Conservation (phyloP, 64 coral and sea anemone genomes). For the Porites australiensis region DNA sequence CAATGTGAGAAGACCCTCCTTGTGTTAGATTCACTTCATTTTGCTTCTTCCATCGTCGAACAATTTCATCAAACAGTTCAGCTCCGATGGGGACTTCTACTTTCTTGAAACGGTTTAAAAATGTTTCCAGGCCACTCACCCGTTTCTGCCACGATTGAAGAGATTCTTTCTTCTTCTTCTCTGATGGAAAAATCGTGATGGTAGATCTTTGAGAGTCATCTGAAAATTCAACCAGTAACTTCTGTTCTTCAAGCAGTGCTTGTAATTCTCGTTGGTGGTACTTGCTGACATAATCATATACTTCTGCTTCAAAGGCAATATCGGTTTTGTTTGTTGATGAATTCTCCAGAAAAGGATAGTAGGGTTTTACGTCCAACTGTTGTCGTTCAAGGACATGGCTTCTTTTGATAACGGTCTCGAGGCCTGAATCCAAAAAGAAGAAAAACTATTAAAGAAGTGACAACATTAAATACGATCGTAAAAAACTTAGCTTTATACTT, state of each 20-base stretch:
- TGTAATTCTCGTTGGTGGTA: neutral
- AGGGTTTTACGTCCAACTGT: neutral
- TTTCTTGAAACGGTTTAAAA: neutral
- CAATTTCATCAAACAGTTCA: slow-evolving; percentile 34
- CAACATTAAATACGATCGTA: too few relatives aligned
- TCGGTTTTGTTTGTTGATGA: neutral
- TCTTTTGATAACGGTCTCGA: neutral
- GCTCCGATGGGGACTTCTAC: neutral
- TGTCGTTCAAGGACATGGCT: slow-evolving; percentile 1
- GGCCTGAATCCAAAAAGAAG: neutral
- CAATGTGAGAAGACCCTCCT: neutral
- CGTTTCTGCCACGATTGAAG: neutral
- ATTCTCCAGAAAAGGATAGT: slow-evolving; percentile 19
- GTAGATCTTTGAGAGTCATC: neutral
- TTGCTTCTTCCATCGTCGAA: neutral
- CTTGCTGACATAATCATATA: too few relatives aligned
- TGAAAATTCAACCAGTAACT: neutral
- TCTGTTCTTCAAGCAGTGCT: neutral
- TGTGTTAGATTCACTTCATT: too few relatives aligned
- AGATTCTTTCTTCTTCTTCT: neutral
- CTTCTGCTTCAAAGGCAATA: too few relatives aligned
- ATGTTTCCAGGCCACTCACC: neutral
- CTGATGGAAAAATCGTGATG: neutral
- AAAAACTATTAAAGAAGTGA: neutral
- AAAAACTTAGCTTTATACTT: too few relatives aligned